Base-by-base conservation (phyloP, 2,888 invertebrate species). In the Clostera curtula region DNA sequence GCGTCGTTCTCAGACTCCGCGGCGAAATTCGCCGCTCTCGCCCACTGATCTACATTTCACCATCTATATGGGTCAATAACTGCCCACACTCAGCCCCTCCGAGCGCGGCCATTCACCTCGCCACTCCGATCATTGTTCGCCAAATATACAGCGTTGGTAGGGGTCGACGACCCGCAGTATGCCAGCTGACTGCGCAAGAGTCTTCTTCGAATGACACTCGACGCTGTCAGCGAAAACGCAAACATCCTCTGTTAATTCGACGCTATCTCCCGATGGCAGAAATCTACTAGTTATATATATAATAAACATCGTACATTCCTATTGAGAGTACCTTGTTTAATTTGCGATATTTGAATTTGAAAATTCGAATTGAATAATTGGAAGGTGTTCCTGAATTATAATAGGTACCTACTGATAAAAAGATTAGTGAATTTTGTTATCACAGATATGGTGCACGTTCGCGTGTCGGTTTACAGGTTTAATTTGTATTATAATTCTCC, bases 1-100 rank as follows among this genome's bases (percentile, higher is more conserved):
- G 49, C 52, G 48, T 46, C 39, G 47, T 43, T 31, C 59, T 44
- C 60, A 58, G 63, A 60, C 66, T 73, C 69, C 58, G 66, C 70
- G 50, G 74, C 70, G 58, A 79, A 80, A 66, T 82, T 79, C 76
- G 80, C 79, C 77, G 76, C 79, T 76, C 73, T 84, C 83, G 83
- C 84, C 85, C 83, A 85, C 84, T 85, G 83, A 84, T 84, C 84
- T 83, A 85, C 84, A 83, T 85, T 84, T 82, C 73, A 80, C 80
- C 71, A 68, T 67, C 65, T 80, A 83, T 82, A 83, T 83, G 76
- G 83, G 83, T 82, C 83, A 80, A 82, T 83, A 82, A 82, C 83
- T 83, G 82, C 80, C 82, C 77, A 82, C 82, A 79, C 82, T 74
- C 72, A 71, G 77, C 77, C 80, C 80, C 80, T 71, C 73, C 69